Evolutionary conservation across 2,797 vertebrate genomes (phyloP).

Genomic region (Syngnathus acus): DNA sequence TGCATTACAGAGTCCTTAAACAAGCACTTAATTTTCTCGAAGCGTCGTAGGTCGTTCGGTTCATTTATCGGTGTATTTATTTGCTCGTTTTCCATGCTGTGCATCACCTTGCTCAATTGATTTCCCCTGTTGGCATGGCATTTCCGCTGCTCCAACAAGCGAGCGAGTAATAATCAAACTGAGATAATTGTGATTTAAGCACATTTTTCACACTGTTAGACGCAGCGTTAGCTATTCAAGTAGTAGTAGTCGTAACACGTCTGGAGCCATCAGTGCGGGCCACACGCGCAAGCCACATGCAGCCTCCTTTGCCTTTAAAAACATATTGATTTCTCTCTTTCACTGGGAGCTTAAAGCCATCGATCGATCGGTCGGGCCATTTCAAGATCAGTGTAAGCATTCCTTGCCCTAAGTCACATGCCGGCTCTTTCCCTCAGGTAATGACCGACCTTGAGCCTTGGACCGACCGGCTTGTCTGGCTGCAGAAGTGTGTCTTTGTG

Average conservation of each 20-base stretch:
- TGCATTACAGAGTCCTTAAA: conserved; percentile 38
- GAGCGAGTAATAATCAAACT: conserved; percentile 13
- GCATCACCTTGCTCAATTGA: conserved; percentile 25
- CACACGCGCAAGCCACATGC: conserved; percentile 61
- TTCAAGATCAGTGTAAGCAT: conserved; percentile 77
- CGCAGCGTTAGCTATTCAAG: conserved; percentile 36
- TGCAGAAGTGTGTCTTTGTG: conserved; percentile 58
- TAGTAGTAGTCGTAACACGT: conserved; percentile 34
- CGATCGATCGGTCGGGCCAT: conserved; percentile 70
- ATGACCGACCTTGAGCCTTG: conserved; percentile 71
- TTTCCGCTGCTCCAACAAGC: conserved; percentile 29
- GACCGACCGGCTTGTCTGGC: conserved; percentile 65
- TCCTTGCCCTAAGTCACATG: conserved; percentile 62
- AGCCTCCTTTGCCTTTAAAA: conserved; percentile 70
- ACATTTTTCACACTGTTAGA: conserved; percentile 26
- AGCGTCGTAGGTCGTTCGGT: conserved; percentile 28
- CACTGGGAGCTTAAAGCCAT: conserved; percentile 71
- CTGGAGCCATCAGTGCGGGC: conserved; percentile 59
- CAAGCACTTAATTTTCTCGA: conserved; percentile 43
- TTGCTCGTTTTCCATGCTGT: conserved; percentile 7
- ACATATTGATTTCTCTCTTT: conserved; percentile 74
- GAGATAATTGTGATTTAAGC: conserved; percentile 2
- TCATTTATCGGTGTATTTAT: conserved; percentile 13
- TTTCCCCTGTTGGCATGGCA: conserved; percentile 24
- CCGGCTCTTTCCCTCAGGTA: conserved; percentile 64